Evolutionary conservation across 2,888 invertebrate genomes (phyloP), one percentile per base, ranked within the genome.

Genomic region (Archips crataeganus): DNA sequence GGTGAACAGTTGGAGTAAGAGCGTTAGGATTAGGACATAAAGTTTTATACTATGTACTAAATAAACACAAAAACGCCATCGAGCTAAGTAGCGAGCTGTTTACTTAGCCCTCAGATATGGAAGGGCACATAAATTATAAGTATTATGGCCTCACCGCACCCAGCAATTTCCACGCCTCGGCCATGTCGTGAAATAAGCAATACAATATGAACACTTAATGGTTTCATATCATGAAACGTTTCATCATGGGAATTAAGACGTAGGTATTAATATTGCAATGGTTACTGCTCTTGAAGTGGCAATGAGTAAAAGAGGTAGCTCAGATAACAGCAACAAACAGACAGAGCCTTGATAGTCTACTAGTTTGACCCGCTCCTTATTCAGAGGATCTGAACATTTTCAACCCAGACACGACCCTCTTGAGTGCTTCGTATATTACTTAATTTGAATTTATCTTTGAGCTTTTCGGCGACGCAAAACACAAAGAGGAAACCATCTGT

Each of bases 131-230:
- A 74, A 61, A 70, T 76, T 71, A 74, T 77, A 77, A 75, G 79
- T 79, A 75, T 77, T 75, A 77, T 77, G 79, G 79, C 78, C 78
- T 77, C 77, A 80, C 80, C 81, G 79, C 82, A 70, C 82, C 82
- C 78, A 69, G 75, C 78, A 78, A 80, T 81, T 75, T 78, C 75
- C 77, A 74, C 79, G 75, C 76, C 75, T 75, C 73, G 70, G 63
- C 34, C 66, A 39, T 71, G 71, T 71, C 71, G 71, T 77, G 70
- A 68, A 68, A 72, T 75, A 77, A 65, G 59, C 68, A 62, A 78
- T 79, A 78, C 77, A 64, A 75, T 79, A 82, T 78, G 76, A 82
- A 79, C 76, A 79, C 73, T 78, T 82, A 77, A 84, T 83, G 77
- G 79, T 78, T 78, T 67, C 78, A 78, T 82, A 78, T 77, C 81